These are phyloP conservation scores for Heteromurus nitidus DNA, from an alignment of 2,888 invertebrate species.

Conservation along the genomic window DNA sequence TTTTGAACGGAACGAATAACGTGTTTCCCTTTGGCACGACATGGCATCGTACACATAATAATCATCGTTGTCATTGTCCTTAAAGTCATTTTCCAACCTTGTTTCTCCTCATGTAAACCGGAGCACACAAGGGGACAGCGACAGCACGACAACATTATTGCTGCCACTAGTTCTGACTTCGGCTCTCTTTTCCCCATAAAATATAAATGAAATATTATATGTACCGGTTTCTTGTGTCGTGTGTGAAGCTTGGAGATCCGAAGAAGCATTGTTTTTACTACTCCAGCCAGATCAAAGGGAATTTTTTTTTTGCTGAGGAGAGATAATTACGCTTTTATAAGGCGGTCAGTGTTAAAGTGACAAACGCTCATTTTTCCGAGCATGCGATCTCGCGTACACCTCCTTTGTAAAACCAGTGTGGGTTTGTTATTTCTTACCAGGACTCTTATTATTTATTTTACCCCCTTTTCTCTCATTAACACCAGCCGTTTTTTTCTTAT, in stretches of 20 bases:
- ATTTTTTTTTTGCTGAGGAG: not conserved
- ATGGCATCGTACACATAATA: not conserved
- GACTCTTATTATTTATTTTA: no score
- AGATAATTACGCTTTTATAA: conserved; percentile 18
- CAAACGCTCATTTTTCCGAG: conserved; percentile 25
- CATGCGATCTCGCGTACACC: conserved; percentile 25
- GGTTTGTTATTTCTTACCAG: no score
- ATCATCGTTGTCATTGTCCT: not conserved
- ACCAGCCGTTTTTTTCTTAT: not conserved
- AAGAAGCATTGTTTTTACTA: conserved; percentile 2
- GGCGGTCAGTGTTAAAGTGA: conserved; percentile 53
- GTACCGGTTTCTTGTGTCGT: not conserved
- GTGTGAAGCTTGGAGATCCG: not conserved
- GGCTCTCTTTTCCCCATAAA: not conserved
- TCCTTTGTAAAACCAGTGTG: conserved; percentile 7
- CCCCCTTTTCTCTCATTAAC: not conserved
- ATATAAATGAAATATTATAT: not conserved
- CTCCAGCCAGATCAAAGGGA: conserved; percentile 3
- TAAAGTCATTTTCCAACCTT: not conserved
- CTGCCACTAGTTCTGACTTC: not conserved
- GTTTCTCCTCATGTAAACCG: not conserved
- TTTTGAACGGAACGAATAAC: not conserved
- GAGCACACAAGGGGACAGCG: conserved; percentile 7
- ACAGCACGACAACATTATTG: conserved; percentile 1
- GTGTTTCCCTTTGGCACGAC: not conserved